Evolutionary conservation across 1,140 invertebrate species (phyloP), one percentile per base, ranked within the genome.

Genomic region (Rhizoglyphus robini): DNA sequence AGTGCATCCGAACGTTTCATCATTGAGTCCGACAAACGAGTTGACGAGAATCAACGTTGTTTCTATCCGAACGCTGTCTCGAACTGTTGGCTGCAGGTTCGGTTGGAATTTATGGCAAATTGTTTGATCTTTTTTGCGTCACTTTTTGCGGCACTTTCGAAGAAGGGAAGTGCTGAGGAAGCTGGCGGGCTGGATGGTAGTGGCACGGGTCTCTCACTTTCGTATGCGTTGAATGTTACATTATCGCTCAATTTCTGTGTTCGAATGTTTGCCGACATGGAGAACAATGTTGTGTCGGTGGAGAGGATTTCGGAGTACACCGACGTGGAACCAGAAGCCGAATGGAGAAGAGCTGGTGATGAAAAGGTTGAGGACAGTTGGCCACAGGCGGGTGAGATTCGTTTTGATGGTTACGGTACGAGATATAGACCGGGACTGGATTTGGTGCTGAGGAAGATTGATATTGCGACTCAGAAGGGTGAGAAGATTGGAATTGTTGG

Each of bases 71-170:
- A 68, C 46, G 70, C 73, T 57, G 67, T 76, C n/a, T 65, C 77
- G 4, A 77, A 77, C 67, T 61, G 76, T 65, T 75, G 63, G 81
- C 68, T 82, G 31, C 71, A 76, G 15, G 70, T 81, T 36, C 67
- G 79, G 18, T 70, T 82, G n/a, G n/a, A n/a, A n/a, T n/a, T n/a
- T n/a, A n/a, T n/a, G n/a, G n/a, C n/a, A n/a, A n/a, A n/a, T n/a
- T n/a, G n/a, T n/a, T n/a, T n/a, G n/a, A n/a, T n/a, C n/a, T n/a
- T n/a, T n/a, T n/a, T n/a, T n/a, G n/a, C 41, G 80, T 85, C 89
- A 1, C 71, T 95, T 20, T 91, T 96, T 75, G 85, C 88, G 65
- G 91, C 96, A 2, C 72, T 91, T 30, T 82, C 79, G 41, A 82
- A 84, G 63, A n/a, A n/a, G n/a, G n/a, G n/a, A n/a, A n/a, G n/a